phyloP scores from a whole-genome alignment of 2,888 invertebrate genomes.

The Campopleginae sp. region DNA sequence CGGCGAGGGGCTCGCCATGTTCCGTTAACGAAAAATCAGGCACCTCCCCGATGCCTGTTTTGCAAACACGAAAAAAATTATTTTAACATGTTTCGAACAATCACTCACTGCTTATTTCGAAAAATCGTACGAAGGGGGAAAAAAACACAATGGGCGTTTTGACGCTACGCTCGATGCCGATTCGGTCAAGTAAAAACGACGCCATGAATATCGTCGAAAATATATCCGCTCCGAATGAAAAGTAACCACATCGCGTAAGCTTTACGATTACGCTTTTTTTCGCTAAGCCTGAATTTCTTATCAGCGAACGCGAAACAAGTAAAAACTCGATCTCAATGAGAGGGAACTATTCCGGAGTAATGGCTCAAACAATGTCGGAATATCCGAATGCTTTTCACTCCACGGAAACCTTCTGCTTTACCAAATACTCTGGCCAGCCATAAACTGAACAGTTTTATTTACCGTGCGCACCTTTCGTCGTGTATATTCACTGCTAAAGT shows the following conservation, averaged over 20 bases:
- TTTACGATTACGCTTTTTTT: background rate
- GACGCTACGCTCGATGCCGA: background rate
- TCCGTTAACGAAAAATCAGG: conserved; percentile 74
- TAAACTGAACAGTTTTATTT: background rate
- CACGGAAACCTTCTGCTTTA: background rate
- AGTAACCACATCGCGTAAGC: background rate
- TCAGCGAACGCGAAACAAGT: background rate
- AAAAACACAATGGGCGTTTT: conserved; percentile 15
- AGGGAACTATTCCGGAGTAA: conserved; percentile 1
- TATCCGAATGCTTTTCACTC: background rate
- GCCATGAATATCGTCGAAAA: background rate
- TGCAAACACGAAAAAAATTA: background rate
- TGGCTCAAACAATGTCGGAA: conserved; percentile 15
- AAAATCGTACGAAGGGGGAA: background rate
- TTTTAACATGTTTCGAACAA: background rate
- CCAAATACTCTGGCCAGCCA: background rate
- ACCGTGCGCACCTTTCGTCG: background rate
- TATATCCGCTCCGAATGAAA: background rate
- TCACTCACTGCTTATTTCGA: background rate
- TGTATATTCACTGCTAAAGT: background rate
- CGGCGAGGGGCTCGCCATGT: conserved; percentile 93
- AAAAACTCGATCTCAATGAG: background rate
- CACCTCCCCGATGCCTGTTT: conserved; percentile 70
- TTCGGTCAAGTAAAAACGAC: background rate
- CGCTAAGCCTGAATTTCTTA: background rate